These are phyloP conservation scores for Tetranychus piercei DNA, from an alignment of 2,888 invertebrate species.

Conservation along the genomic window DNA sequence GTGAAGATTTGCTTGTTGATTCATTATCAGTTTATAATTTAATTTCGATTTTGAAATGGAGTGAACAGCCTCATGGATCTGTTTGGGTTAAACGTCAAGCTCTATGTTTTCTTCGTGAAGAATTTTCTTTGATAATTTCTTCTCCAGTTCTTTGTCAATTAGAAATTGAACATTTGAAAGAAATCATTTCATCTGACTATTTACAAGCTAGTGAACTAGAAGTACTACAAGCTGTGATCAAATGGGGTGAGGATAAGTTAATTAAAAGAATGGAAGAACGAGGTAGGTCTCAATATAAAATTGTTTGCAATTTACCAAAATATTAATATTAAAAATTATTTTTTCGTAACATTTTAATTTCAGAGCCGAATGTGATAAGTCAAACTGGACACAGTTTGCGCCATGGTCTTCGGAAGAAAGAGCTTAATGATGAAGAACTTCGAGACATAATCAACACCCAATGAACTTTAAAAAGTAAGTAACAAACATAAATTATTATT, in stretches of 20 bases:
- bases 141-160: conserved; percentile 55
- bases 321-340: neutral
- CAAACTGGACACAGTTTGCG: conserved; percentile 82
- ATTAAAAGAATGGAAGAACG: conserved; percentile 63
- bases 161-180: conserved; percentile 52
- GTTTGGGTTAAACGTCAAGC: conserved; percentile 80
- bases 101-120: conserved; percentile 73
- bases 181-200: conserved; percentile 57
- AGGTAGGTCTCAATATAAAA: conserved; percentile 34
- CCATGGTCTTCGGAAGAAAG: conserved; percentile 60
- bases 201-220: conserved; percentile 64
- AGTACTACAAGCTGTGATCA: conserved; percentile 62
- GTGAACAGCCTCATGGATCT: conserved; percentile 70
- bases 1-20: conserved; percentile 81
- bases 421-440: conserved; percentile 61
- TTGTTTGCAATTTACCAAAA: neutral
- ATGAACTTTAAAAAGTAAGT: too few relatives aligned
- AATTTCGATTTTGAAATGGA: conserved; percentile 63
- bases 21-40: conserved; percentile 66
- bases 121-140: conserved; percentile 59
- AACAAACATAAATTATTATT: too few relatives aligned
- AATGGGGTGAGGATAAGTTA: conserved; percentile 73
- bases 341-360: conserved; percentile 31
- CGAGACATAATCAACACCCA: conserved; percentile 63
- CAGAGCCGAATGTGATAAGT: conserved; percentile 67